Evolutionary conservation across 2,113 vertebrate species (phyloP).

Genomic region (Zapornia atra): DNA sequence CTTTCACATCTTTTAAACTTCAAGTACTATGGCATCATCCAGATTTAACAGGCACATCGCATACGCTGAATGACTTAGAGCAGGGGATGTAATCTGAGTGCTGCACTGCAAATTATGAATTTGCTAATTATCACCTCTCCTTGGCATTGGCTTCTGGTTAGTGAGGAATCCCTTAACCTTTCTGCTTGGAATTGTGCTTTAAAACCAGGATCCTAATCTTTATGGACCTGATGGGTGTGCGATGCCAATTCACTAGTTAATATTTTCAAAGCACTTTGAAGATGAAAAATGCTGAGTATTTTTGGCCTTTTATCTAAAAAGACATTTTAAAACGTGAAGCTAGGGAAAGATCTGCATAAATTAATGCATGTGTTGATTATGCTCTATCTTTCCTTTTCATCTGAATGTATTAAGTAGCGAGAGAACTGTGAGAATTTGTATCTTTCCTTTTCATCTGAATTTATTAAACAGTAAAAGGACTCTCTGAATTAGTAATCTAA

Average conservation of each 20-base stretch:
- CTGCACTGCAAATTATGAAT: neutral
- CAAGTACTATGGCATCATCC: accelerated
- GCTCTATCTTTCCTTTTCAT: slow-evolving; percentile 64
- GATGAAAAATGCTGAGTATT: slow-evolving; percentile 63
- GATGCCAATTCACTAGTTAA: neutral
- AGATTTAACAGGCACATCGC: neutral
- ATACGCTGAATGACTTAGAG: neutral
- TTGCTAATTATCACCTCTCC: neutral
- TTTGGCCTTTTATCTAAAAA: slow-evolving; percentile 66
- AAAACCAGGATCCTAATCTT: slow-evolving; percentile 13
- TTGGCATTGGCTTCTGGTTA: neutral
- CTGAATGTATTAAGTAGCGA: slow-evolving; percentile 60
- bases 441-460: slow-evolving; percentile 70
- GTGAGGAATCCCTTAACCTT: neutral
- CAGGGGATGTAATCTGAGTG: neutral
- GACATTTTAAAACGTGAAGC: slow-evolving; percentile 54
- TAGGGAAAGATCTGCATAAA: slow-evolving; percentile 68
- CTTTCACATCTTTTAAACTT: neutral
- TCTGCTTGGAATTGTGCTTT: neutral
- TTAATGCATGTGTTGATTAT: slow-evolving; percentile 64
- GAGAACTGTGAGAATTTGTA: slow-evolving; percentile 62
- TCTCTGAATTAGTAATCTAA: slow-evolving; percentile 64
- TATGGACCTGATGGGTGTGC: neutral
- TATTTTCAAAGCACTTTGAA: slow-evolving; percentile 66
- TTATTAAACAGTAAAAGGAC: slow-evolving; percentile 56